phyloP scores from a whole-genome alignment of 1,140 invertebrate species.

The Ptiloglossa arizonensis region DNA sequence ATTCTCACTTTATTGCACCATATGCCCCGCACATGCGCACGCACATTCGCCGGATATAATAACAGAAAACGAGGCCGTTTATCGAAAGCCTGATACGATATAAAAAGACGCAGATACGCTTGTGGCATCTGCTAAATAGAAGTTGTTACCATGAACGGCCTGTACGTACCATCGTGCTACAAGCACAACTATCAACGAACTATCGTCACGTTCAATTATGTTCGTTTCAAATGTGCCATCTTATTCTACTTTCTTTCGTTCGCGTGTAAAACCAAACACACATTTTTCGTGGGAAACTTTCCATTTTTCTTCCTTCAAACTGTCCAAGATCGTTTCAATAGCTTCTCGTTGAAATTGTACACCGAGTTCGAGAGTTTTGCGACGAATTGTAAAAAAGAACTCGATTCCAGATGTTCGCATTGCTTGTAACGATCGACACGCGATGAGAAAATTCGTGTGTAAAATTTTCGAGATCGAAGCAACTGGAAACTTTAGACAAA shows the following conservation, averaged over 20 bases:
- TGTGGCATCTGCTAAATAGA: slow-evolving; percentile 33
- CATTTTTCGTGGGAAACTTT: not conserved
- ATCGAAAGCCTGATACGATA: slow-evolving; percentile 51
- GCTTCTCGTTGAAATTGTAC: too few species aligned
- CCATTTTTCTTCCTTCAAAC: too few species aligned
- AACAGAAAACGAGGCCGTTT: slow-evolving; percentile 61
- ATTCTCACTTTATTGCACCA: slow-evolving; percentile 59
- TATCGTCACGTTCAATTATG: not conserved
- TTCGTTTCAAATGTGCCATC: not conserved
- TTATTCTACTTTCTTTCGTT: not conserved
- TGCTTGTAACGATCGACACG: too few species aligned
- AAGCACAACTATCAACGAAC: not conserved
- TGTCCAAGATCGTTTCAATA: too few species aligned
- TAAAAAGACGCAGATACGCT: slow-evolving; percentile 47
- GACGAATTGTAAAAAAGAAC: too few species aligned
- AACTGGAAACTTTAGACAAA: too few species aligned
- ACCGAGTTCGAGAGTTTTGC: too few species aligned
- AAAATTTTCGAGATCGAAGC: too few species aligned
- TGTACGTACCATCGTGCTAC: too few species aligned
- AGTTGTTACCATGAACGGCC: slow-evolving; percentile 17
- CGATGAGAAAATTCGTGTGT: too few species aligned
- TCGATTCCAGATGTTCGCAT: too few species aligned
- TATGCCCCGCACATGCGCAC: slow-evolving; percentile 64
- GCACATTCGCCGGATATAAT: slow-evolving; percentile 61
- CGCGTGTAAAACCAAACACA: not conserved